Conservation (phyloP, 2,888 invertebrate genomes). For the Eristalis pertinax region DNA sequence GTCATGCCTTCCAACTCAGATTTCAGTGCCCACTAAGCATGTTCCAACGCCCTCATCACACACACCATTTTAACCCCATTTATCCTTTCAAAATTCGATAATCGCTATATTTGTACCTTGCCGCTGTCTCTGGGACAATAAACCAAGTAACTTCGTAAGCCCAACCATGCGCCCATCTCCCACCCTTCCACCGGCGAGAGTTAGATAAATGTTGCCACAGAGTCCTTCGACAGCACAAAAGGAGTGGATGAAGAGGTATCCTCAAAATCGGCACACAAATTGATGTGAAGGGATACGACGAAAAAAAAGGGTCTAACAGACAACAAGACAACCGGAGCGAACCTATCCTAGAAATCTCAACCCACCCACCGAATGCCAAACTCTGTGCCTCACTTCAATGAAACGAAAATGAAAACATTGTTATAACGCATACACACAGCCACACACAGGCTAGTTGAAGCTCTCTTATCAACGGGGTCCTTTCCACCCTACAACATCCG, state of each 20-base stretch:
- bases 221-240: conserved; percentile 17
- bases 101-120: conserved; percentile 68
- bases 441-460: conserved; percentile 6
- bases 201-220: conserved; percentile 12
- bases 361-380: neutral
- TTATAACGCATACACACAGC: conserved; percentile 31
- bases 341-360: conserved; percentile 5
- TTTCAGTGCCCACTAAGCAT: neutral
- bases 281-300: conserved; percentile 41
- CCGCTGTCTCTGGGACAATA: conserved; percentile 55
- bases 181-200: neutral
- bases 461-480: conserved; percentile 37
- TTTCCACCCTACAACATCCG: neutral
- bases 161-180: neutral
- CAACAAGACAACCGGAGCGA: conserved; percentile 40
- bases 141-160: conserved; percentile 18
- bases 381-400: conserved; percentile 46
- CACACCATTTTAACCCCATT: conserved; percentile 57
- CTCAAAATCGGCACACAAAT: conserved; percentile 68
- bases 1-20: neutral
- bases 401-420: conserved; percentile 71
- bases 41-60: conserved; percentile 18
- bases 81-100: conserved; percentile 66
- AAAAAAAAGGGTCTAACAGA: conserved; percentile 31
- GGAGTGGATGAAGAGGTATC: conserved; percentile 27